Percentiles rank a stretch among this genome's conserved stretches.
Conservation (phyloP, 64 coral and sea anemone species). For the Dendronephthya gigantea region DNA sequence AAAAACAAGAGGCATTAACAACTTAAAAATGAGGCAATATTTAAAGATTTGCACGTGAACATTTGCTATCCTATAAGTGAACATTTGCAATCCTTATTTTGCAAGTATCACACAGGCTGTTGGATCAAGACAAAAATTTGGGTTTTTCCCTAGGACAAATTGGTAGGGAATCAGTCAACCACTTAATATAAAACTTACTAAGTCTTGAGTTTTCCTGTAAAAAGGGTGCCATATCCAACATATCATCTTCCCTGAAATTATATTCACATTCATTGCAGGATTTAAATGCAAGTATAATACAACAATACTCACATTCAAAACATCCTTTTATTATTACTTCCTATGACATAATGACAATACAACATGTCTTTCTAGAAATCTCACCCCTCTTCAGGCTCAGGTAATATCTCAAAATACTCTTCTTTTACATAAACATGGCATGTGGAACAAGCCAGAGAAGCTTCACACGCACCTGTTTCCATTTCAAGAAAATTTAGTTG, state of each 20-base stretch:
- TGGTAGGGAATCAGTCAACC: neutral
- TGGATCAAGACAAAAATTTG: no score
- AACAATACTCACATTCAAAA: no score
- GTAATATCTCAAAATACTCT: constrained; percentile 52
- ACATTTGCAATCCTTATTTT: no score
- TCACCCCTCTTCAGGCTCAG: constrained; percentile 82
- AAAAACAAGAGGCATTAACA: neutral
- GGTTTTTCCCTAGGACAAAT: no score
- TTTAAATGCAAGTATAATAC: no score
- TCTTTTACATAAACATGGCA: constrained; percentile 97
- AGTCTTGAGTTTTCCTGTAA: constrained; percentile 95
- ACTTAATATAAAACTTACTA: constrained; percentile 29
- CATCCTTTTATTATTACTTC: neutral
- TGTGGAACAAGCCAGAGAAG: constrained; percentile 77
- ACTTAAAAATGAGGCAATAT: neutral
- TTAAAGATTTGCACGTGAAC: no score
- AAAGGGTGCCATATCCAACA: constrained; percentile 91
- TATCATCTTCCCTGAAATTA: constrained; percentile 80
- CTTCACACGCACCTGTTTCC: constrained; percentile 80
- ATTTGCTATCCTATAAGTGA: no score
- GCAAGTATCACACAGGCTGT: no score
- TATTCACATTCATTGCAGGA: neutral
- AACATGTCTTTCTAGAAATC: neutral
- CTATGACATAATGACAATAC: no score
- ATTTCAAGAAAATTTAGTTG: neutral